Conservation (phyloP, 2,888 invertebrate genomes). For the Drosophila imparisetae region DNA sequence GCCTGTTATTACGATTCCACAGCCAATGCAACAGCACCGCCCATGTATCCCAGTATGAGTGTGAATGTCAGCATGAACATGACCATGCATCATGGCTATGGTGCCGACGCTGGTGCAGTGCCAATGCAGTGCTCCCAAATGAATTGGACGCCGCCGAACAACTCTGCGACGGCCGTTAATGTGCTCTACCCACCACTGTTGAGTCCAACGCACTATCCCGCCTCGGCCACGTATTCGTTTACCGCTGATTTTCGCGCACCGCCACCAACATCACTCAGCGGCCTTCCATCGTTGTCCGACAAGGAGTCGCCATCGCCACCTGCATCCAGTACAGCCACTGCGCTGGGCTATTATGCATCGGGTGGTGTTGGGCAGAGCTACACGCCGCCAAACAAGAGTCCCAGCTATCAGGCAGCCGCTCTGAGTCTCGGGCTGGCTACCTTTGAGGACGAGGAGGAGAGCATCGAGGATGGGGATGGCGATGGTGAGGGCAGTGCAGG, state of each 20-base stretch:
- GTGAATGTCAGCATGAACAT: conserved; percentile 98
- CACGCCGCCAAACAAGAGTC: conserved; percentile 83
- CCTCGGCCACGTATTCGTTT: conserved; percentile 92
- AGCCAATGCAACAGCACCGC: conserved; percentile 71
- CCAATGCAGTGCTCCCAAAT: conserved; percentile 88
- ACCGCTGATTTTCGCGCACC: conserved; percentile 92
- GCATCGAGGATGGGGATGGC: conserved; percentile 86
- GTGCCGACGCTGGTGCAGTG: conserved; percentile 82
- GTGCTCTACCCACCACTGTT: conserved; percentile 88
- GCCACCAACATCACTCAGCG: conserved; percentile 85
- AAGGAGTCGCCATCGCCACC: conserved; percentile 81
- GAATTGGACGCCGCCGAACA: conserved; percentile 90
- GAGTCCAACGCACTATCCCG: conserved; percentile 88
- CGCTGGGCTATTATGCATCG: conserved; percentile 83
- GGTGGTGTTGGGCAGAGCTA: conserved; percentile 81
- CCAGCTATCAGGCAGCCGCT: conserved; percentile 75
- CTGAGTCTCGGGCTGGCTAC: conserved; percentile 65
- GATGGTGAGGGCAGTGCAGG: conserved; percentile 84
- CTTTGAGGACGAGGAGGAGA: conserved; percentile 89
- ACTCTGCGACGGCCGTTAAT: conserved; percentile 87
- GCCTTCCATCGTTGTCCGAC: conserved; percentile 83
- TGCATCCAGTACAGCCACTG: conserved; percentile 52
- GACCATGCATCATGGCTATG: conserved; percentile 96
- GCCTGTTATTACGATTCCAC: conserved; percentile 83
- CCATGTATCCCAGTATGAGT: conserved; percentile 96